Conservation (phyloP, 1,140 invertebrate genomes). For the Aphidius gifuensis region DNA sequence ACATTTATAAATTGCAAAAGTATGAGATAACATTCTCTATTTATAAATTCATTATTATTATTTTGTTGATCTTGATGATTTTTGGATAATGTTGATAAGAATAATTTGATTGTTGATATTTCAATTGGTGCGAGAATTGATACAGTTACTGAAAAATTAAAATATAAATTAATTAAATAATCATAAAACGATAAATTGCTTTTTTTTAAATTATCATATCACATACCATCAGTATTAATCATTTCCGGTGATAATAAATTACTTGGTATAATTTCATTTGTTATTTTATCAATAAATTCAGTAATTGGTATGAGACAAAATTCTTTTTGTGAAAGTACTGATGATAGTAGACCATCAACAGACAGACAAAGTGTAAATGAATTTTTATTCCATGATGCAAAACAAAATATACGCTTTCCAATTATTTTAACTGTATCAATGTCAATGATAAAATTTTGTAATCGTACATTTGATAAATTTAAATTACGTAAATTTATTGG, state of each 20-base stretch:
- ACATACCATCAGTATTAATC: constrained; percentile 65
- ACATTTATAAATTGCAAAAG: constrained; percentile 78
- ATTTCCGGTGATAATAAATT: constrained; percentile 49
- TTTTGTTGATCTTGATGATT: constrained; percentile 25
- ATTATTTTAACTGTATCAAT: constrained; percentile 58
- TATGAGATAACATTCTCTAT: constrained; percentile 65
- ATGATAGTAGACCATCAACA: constrained; percentile 57
- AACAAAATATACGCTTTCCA: constrained; percentile 69
- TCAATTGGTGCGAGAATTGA: constrained; percentile 48
- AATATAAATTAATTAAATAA: too few relatives aligned
- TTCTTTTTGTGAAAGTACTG: constrained; percentile 43
- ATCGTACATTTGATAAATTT: constrained; percentile 68
- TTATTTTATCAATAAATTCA: constrained; percentile 74
- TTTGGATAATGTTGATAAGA: constrained; percentile 50
- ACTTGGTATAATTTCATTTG: constrained; percentile 57
- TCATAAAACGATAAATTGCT: too few relatives aligned
- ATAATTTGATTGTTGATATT: constrained; percentile 67
- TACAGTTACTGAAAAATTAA: constrained; percentile 11
- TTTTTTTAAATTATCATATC: not conserved
- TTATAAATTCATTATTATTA: constrained; percentile 47
- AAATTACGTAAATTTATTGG: constrained; percentile 65
- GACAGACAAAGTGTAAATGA: constrained; percentile 71
- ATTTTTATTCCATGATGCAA: constrained; percentile 67
- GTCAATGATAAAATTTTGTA: constrained; percentile 67
- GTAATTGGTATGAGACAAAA: constrained; percentile 69